Base-by-base conservation (phyloP, 2,888 invertebrate species). In the Artemia sinica region DNA sequence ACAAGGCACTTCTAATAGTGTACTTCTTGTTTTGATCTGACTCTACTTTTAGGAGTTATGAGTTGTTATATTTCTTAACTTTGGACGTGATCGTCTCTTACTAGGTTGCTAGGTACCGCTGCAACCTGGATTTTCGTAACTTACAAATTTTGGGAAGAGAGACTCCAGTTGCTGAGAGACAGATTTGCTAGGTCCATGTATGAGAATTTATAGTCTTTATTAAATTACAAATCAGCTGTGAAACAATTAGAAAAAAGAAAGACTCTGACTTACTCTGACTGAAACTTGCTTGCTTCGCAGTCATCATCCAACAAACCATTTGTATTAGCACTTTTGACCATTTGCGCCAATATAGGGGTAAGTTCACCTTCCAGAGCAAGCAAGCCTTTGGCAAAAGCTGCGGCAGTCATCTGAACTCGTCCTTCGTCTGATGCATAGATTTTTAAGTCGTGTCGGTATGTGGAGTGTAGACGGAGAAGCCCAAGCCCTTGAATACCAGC, bases 361-460 rank as follows among this genome's bases (percentile, higher is more conserved):
- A 99, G 82, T 79, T 99, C 97, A 0, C 98, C 98, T 78, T 99
- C 98, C 68, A 99, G 78, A 0, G 98, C 98, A 10, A 99, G 81
- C 50, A 99, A 81, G 0, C 98, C 98, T 81, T 97, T 98, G 4
- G 98, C 95, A 79, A 99, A 99, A 2, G 98, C 98, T 0, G 98
- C 98, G 0, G 98, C 98, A 0, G 98, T 99, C 96, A 98, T 98
- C 80, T 99, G 98, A 3, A 99, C 98, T 70, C 98, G 83, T 4
- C 98, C 98, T 78, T 99, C 98, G 78, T 99, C 98, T 0, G 96
- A 96, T 0, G 98, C 97, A 79, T 99, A 99, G 74, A 99, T 99
- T 82, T 98, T 98, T 71, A 98, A 82, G 79, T 99, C 98, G 78
- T 98, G 97, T 0, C 98, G 87, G 80, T 94, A 99, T 0, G 98